Evolutionary conservation across 2,797 vertebrate genomes (phyloP), one percentile per base, ranked within the genome.

Genomic region (Philypnodon macrostomus): DNA sequence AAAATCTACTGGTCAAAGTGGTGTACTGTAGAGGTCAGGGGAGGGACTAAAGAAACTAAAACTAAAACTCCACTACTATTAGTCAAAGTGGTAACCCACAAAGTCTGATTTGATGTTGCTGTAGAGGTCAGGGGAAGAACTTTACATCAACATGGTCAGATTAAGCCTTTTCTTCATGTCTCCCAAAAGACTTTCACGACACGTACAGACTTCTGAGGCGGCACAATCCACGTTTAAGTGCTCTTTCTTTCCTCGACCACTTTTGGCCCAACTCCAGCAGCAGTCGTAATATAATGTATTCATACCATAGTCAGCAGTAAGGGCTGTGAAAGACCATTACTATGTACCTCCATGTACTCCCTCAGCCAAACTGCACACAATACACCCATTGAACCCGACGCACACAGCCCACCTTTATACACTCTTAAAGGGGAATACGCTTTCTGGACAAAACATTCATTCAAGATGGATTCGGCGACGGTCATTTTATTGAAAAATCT

Each of bases 391-490:
- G 66, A 87, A 31, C 24, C 26, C 2, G 42, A 53, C 62, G 47
- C 75, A 84, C 83, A 87, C 80, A 77, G 77, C 74, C 77, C 53
- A 79, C 77, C 81, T 85, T 84, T 70, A 88, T 80, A 69, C 47
- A 60, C 63, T 53, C 49, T 62, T 48, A 52, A 55, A 56, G 70
- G 50, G 60, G 71, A 50, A 61, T n/a, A 63, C 1, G 24, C 3
- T 8, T 14, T 23, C 3, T 23, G 21, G 3, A 23, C 21, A 24
- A 40, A 5, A 41, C 7, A 26, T 24, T 9, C 19, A 11, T 41
- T 41, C 39, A 39, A 39, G 37, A 13, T 23, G 1, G 33, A 1
- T 34, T 34, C 44, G 33, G 44, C 30, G 23, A 33, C 31, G 7
- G 31, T 23, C 15, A 2, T 34, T 47, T 37, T 51, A 19, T 33